Evolutionary conservation across 2,888 invertebrate species (phyloP), one percentile per base, ranked within the genome.

Genomic region (Meghimatium bilineatum): DNA sequence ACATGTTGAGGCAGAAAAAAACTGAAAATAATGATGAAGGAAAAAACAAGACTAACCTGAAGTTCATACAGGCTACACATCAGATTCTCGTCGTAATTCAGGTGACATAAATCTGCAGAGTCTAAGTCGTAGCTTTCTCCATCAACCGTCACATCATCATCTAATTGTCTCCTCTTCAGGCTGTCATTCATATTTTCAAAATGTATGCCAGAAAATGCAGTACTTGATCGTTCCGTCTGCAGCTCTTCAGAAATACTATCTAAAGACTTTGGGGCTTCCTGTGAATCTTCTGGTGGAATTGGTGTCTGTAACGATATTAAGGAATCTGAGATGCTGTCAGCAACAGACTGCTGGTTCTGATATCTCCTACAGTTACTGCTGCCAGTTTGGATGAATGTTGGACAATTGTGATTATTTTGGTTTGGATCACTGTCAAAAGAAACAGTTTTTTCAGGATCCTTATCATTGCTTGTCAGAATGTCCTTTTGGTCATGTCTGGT

Each of bases 31-130:
- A 5, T 44, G 44, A 44, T 12, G 44, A 38, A 56, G 20, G 23
- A 17, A 56, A 12, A 8, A 56, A 56, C 17, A 56, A 56, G 66
- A 38, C 77, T 77, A 3, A 77, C 77, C 63, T 77, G 60, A 12
- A 77, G 60, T n/a, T 80, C 79, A 23, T 66, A 5, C 14, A 78
- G 66, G 26, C 76, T 76, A 26, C 56, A 36, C 2, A 26, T 76
- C 23, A 76, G 56, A 34, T 76, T 76, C 60, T 76, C 76, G 26
- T 76, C 76, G 17, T 34, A 76, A 34, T 36, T 76, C 34, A 76
- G 34, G 8, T 5, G 76, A 60, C 76, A 76, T 29, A 76, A 10
- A 6, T 60, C 60, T 5, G 56, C 2, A 34, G 76, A 76, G n/a
- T 38, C 63, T 29, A 3, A n/a, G 14, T 52, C 38, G 17, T 66